phyloP scores from a whole-genome alignment of 2,888 invertebrate species.

The Drosophila hawaiiensis region DNA sequence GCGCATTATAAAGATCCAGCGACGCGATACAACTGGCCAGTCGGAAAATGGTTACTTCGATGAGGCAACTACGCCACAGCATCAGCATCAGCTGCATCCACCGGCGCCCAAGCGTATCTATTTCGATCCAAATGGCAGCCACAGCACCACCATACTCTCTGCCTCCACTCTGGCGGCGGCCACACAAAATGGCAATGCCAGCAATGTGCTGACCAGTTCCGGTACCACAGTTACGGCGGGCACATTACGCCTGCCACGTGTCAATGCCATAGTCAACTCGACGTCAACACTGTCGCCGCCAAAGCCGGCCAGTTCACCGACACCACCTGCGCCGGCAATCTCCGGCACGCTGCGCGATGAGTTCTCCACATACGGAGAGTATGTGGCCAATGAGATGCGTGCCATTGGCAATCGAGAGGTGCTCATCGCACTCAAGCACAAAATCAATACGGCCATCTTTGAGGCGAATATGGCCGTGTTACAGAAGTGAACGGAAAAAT shows the following conservation, averaged over 20 bases:
- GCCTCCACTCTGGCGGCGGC: constrained; percentile 62
- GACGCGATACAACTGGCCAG: constrained; percentile 78
- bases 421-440: constrained; percentile 87
- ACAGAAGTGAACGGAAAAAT: constrained; percentile 70
- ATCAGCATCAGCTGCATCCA: constrained; percentile 62
- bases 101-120: constrained; percentile 75
- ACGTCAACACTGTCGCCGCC: constrained; percentile 45
- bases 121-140: constrained; percentile 72
- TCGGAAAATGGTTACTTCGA: constrained; percentile 75
- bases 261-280: constrained; percentile 50
- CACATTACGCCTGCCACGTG: constrained; percentile 65
- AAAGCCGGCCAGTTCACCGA: constrained; percentile 45
- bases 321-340: constrained; percentile 45
- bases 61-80: constrained; percentile 59
- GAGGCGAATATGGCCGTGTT: constrained; percentile 88
- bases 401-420: constrained; percentile 87
- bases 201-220: constrained; percentile 50
- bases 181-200: constrained; percentile 54
- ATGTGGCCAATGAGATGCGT: constrained; percentile 87
- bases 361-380: constrained; percentile 87
- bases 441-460: constrained; percentile 88
- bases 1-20: constrained; percentile 83
- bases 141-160: constrained; percentile 73
- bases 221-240: constrained; percentile 41
- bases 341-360: constrained; percentile 85